Percentiles rank a stretch among this genome's conserved stretches.
These are phyloP conservation scores for Pherbina coryleti DNA, from an alignment of 2,888 invertebrate species.

Conservation along the genomic window DNA sequence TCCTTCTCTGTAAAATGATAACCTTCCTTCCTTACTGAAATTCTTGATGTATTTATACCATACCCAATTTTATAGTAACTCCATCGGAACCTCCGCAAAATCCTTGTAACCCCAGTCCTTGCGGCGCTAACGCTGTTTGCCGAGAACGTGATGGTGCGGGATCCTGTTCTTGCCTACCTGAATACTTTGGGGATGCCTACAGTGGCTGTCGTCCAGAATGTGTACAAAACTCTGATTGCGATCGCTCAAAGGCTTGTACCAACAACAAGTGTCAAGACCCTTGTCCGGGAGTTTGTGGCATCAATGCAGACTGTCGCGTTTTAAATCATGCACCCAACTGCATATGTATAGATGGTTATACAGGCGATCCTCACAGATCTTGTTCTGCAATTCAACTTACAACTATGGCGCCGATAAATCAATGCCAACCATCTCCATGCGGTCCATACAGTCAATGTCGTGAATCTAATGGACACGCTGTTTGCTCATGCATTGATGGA, in stretches of 20 bases:
- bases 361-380: slow-evolving; percentile 79
- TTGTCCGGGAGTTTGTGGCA: slow-evolving; percentile 82
- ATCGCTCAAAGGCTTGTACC: slow-evolving; percentile 79
- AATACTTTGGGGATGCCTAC: slow-evolving; percentile 84
- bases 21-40: neutral
- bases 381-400: slow-evolving; percentile 70
- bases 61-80: slow-evolving; percentile 54
- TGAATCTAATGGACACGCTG: slow-evolving; percentile 74
- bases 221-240: slow-evolving; percentile 82
- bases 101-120: slow-evolving; percentile 84
- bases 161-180: slow-evolving; percentile 81
- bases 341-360: slow-evolving; percentile 79
- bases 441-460: slow-evolving; percentile 78
- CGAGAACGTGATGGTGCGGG: slow-evolving; percentile 81
- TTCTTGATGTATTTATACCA: neutral
- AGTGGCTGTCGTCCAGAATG: slow-evolving; percentile 85
- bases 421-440: slow-evolving; percentile 77
- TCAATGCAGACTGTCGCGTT: slow-evolving; percentile 82
- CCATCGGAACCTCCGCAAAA: slow-evolving; percentile 74
- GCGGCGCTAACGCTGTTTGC: slow-evolving; percentile 84
- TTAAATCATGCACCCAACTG: slow-evolving; percentile 84
- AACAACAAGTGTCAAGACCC: slow-evolving; percentile 85
- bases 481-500: slow-evolving; percentile 75
- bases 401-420: slow-evolving; percentile 66
- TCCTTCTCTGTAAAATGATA: neutral